Evolutionary conservation across 2,797 vertebrate genomes (phyloP).

Genomic region (Atherinosoma microstoma): DNA sequence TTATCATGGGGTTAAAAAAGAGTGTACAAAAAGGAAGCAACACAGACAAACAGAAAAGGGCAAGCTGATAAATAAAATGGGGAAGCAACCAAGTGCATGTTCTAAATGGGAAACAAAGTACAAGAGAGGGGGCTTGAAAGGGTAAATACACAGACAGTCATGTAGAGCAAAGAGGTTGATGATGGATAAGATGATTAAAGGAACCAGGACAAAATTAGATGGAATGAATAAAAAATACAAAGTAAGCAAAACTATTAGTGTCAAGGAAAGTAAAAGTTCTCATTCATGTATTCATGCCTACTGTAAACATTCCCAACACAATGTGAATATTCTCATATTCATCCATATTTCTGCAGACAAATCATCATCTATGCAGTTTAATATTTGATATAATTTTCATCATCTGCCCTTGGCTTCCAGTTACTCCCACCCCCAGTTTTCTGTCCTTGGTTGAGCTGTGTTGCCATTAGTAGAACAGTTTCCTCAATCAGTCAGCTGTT

Average conservation of each 20-base stretch:
- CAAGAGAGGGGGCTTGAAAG: slow-evolving; percentile 16
- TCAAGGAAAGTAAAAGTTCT: slow-evolving; percentile 34
- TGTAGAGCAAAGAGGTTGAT: slow-evolving; percentile 36
- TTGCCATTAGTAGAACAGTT: slow-evolving; percentile 62
- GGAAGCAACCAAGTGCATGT: slow-evolving; percentile 26
- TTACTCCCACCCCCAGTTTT: slow-evolving; percentile 27
- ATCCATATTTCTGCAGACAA: slow-evolving; percentile 23
- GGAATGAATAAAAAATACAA: slow-evolving; percentile 32
- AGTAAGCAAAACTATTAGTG: slow-evolving; percentile 2
- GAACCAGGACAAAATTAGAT: slow-evolving; percentile 65
- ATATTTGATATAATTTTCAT: slow-evolving; percentile 57
- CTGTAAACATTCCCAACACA: slow-evolving; percentile 15
- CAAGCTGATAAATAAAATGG: slow-evolving; percentile 44
- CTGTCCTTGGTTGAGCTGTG: slow-evolving; percentile 59
- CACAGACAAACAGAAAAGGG: slow-evolving; percentile 18
- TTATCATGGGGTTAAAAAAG: background rate
- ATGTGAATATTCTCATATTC: slow-evolving; percentile 11
- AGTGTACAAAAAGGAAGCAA: background rate
- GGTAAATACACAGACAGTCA: slow-evolving; percentile 55
- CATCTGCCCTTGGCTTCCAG: slow-evolving; percentile 38
- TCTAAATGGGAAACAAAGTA: slow-evolving; percentile 12
- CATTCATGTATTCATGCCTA: slow-evolving; percentile 24
- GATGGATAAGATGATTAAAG: slow-evolving; percentile 66
- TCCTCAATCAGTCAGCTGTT: slow-evolving; percentile 72
- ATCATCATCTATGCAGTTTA: slow-evolving; percentile 36